These are phyloP conservation scores for Ganaspis sp. DNA, from an alignment of 1,140 invertebrate genomes.

Conservation along the genomic window DNA sequence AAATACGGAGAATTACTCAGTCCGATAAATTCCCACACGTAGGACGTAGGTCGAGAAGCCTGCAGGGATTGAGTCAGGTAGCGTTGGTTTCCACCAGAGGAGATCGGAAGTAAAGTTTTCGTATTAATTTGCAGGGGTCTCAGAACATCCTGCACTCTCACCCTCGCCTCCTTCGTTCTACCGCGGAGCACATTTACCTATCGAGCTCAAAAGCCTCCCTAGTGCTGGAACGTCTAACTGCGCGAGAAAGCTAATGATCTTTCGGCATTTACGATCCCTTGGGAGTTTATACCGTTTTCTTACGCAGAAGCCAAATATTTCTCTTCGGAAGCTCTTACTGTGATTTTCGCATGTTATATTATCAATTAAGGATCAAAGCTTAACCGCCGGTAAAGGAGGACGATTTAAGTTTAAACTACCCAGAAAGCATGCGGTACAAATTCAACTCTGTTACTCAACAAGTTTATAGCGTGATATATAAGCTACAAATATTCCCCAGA, in stretches of 20 bases:
- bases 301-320: constrained; percentile 56
- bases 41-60: constrained; percentile 39
- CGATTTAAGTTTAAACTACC: constrained; percentile 17
- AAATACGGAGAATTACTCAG: no score
- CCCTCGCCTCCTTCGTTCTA: constrained; percentile 2
- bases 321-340: constrained; percentile 39
- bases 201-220: constrained; percentile 24
- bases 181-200: neutral
- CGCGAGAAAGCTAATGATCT: constrained; percentile 58
- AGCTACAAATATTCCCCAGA: neutral
- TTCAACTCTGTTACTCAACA: constrained; percentile 7
- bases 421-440: constrained; percentile 9
- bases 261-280: constrained; percentile 56
- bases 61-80: constrained; percentile 48
- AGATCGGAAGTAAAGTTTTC: constrained; percentile 54
- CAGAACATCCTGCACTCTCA: constrained; percentile 37
- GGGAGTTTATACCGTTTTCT: constrained; percentile 51
- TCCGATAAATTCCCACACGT: constrained; percentile 44
- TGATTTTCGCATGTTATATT: constrained; percentile 22
- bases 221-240: constrained; percentile 39
- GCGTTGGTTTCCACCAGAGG: constrained; percentile 43
- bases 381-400: neutral
- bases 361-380: constrained; percentile 22
- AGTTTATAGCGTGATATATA: constrained; percentile 2
- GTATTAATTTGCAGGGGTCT: constrained; percentile 57